Base-by-base conservation (phyloP, 2,888 invertebrate species). In the Electrophaes corylata region DNA sequence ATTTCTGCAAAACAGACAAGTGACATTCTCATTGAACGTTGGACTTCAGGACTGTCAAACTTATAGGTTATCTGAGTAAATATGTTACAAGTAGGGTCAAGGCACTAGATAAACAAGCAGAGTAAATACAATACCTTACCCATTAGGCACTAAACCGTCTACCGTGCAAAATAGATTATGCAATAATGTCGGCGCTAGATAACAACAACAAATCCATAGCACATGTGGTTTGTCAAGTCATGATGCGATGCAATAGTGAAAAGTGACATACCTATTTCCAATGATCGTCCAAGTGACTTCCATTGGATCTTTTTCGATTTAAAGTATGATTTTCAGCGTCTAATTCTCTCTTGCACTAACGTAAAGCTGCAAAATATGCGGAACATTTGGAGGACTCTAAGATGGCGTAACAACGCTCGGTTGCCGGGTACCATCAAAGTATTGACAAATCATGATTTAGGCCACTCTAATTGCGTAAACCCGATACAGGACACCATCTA, bases 361-460 rank as follows among this genome's bases (percentile, higher is more conserved):
- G 76, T 61, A 79, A 86, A 84, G 81, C 84, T 82, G 84, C 77
- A 83, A 88, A 90, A 90, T 86, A 87, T 87, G 90, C 84, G 85
- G 76, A 88, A 84, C 87, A 83, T 86, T 89, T 88, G 83, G 84
- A 86, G 81, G 85, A 86, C 86, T 85, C 62, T 90, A 92, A 92
- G 87, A 92, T 92, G 92, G 92, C 92, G 92, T 92, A 92, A 91
- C 86, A 90, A 88, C 89, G 88, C 88, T 86, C 84, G 78, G 90
- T 90, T 88, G 91, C 91, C 91, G 91, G 91, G 89, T 91, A 85
- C 85, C 84, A 86, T 79, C 79, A 40, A 73, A 79, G 78, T 89
- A 91, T 91, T 89, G 91, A 91, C 87, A 90, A 90, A 91, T 91
- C 90, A 86, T 87, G 86, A 71, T 81, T 79, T 70, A 76, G 78